Percentiles rank a stretch among this genome's conserved stretches.
Conservation (phyloP, 2,113 vertebrate species). For the Cebidichthys violaceus region DNA sequence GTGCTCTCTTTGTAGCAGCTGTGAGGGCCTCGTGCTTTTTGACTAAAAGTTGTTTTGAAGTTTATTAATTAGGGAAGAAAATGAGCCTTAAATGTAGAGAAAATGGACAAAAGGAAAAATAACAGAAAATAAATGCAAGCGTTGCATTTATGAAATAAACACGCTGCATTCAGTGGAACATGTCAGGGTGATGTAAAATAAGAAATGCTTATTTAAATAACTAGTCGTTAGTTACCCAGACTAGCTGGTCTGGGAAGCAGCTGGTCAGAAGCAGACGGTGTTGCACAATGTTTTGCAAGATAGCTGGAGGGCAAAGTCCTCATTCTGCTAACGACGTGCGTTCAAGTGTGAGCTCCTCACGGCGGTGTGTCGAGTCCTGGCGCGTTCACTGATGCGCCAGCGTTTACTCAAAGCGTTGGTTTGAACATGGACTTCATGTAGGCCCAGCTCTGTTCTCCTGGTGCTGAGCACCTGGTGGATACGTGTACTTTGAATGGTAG, state of each 20-base stretch:
- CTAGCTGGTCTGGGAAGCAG: neutral
- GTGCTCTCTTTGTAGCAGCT: neutral
- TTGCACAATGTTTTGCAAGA: constrained; percentile 29
- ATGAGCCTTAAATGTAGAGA: neutral
- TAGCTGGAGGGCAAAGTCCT: constrained; percentile 47
- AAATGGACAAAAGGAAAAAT: neutral
- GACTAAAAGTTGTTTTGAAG: neutral
- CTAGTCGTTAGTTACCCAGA: neutral
- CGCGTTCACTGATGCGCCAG: neutral
- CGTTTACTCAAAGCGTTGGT: too few relatives aligned
- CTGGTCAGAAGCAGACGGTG: neutral
- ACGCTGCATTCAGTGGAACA: too few relatives aligned
- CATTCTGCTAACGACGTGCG: neutral
- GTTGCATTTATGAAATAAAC: neutral
- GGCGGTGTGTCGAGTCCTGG: neutral
- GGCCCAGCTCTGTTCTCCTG: too few relatives aligned
- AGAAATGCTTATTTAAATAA: neutral
- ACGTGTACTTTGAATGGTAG: neutral
- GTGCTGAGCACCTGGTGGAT: neutral
- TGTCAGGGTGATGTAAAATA: neutral
- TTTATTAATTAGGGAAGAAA: neutral
- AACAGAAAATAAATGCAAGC: neutral
- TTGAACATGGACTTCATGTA: neutral
- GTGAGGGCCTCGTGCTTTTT: neutral
- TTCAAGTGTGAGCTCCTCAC: neutral